These are phyloP conservation scores for Bovichtus variegatus DNA, from an alignment of 2,797 vertebrate species.

Conservation along the genomic window DNA sequence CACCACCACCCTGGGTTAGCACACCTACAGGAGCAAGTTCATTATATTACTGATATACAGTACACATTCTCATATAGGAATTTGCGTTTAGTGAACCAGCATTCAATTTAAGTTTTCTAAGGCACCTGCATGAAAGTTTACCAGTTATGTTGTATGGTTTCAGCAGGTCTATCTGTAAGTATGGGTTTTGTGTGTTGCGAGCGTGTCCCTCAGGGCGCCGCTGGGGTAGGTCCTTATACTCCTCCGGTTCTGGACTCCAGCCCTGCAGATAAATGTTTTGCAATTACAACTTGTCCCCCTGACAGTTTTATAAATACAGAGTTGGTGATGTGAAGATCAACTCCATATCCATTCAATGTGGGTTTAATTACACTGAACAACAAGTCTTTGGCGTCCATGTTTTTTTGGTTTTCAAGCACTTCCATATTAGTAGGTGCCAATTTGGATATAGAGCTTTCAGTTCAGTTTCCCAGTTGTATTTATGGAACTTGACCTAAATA, in stretches of 20 bases:
- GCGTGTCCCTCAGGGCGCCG: constrained; percentile 71
- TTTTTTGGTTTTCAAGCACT: neutral
- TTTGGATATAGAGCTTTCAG: neutral
- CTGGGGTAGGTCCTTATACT: constrained; percentile 75
- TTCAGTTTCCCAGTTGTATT: neutral
- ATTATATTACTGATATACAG: neutral
- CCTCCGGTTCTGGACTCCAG: constrained; percentile 84
- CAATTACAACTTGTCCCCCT: neutral
- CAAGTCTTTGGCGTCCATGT: neutral
- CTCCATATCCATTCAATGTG: neutral
- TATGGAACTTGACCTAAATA: neutral
- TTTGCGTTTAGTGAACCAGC: neutral
- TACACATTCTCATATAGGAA: neutral
- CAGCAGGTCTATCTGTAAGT: constrained; percentile 89
- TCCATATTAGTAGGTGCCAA: neutral
- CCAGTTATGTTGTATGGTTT: constrained; percentile 88
- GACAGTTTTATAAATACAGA: neutral
- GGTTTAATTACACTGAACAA: too few relatives aligned
- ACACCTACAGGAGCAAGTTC: constrained; percentile 78
- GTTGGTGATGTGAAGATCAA: neutral
- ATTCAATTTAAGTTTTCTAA: neutral
- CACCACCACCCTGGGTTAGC: constrained; percentile 84
- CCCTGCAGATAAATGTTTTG: constrained; percentile 69
- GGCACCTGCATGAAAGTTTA: constrained; percentile 45
- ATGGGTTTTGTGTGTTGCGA: constrained; percentile 64